Percentiles rank a stretch among this genome's conserved stretches.
Conservation (phyloP, 2,888 invertebrate genomes). For the Trachelus tabidus region DNA sequence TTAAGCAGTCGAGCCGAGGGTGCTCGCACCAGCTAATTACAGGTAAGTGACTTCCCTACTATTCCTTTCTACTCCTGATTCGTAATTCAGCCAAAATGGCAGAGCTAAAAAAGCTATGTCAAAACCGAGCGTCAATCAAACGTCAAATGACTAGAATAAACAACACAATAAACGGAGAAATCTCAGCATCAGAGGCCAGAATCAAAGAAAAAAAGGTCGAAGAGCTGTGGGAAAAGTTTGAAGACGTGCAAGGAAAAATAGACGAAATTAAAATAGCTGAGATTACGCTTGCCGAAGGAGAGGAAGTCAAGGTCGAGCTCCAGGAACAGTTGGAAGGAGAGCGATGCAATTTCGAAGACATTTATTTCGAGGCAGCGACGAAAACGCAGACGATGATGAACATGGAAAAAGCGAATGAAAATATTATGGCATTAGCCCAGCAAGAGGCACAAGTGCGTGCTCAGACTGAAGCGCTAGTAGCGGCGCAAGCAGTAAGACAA, state of each 20-base stretch:
- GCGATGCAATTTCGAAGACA: slow-evolving; percentile 14
- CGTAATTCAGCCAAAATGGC: slow-evolving; percentile 20
- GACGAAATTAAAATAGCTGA: slow-evolving; percentile 1
- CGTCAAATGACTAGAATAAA: slow-evolving; percentile 13
- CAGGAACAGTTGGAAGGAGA: slow-evolving; percentile 12
- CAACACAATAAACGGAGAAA: background rate
- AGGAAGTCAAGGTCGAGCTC: slow-evolving; percentile 4
- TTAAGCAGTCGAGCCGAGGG: slow-evolving; percentile 7
- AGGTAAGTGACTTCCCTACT: slow-evolving; percentile 23
- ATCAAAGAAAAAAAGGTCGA: slow-evolving; percentile 12
- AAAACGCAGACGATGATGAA: slow-evolving; percentile 9
- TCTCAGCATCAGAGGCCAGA: slow-evolving; percentile 14
- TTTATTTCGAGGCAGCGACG: slow-evolving; percentile 16
- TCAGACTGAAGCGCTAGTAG: background rate
- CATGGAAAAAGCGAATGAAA: background rate
- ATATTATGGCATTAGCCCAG: background rate
- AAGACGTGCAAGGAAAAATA: slow-evolving; percentile 15
- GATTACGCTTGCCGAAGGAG: background rate
- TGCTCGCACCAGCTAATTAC: background rate
- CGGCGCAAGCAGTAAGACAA: background rate
- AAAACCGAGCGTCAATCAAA: slow-evolving; percentile 13
- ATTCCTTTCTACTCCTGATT: slow-evolving; percentile 19
- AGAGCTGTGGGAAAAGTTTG: slow-evolving; percentile 15
- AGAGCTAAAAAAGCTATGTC: slow-evolving; percentile 12
- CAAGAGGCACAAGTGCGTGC: slow-evolving; percentile 3